Evolutionary conservation across 2,113 vertebrate genomes (phyloP), one percentile per base, ranked within the genome.

Genomic region (Myrmecobius fasciatus): DNA sequence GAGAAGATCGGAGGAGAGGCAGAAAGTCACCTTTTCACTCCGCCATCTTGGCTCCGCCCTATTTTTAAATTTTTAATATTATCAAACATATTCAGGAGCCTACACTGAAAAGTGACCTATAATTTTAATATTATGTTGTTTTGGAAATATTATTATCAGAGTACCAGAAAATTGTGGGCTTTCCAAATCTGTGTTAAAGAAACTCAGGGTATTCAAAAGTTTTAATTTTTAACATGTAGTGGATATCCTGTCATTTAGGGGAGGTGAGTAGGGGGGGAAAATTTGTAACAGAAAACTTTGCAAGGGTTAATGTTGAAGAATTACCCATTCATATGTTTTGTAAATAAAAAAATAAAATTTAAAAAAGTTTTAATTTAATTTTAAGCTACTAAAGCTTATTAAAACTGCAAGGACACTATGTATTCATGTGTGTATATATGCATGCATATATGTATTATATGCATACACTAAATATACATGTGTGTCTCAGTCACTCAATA

Each of bases 31-130:
- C n/a, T n/a, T n/a, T n/a, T n/a, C n/a, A n/a, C n/a, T n/a, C n/a
- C n/a, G n/a, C n/a, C n/a, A n/a, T n/a, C n/a, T n/a, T n/a, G n/a
- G n/a, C n/a, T n/a, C n/a, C n/a, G n/a, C n/a, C n/a, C n/a, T 48
- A 48, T 96, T 97, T 11, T 26, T 92, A 52, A 25, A 20, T 93
- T 92, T 60, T 94, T 93, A 91, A 52, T 92, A 83, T 91, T 93
- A 95, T 98, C 10, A 96, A 91, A 96, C 95, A 53, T 98, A 98
- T 51, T 96, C 94, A 92, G 14, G 88, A 17, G 93, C 96, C 92
- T 98, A 91, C 96, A 96, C 96, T 97, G 91, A 97, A 96, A 97
- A 89, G 53, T 60, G 95, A 94, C 91, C 96, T 97, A 91, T 10
- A 51, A 11, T 94, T 97, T 94, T 96, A 94, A 96, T 97, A 89